phyloP scores from a whole-genome alignment of 1,140 invertebrate species.

The Apis laboriosa region DNA sequence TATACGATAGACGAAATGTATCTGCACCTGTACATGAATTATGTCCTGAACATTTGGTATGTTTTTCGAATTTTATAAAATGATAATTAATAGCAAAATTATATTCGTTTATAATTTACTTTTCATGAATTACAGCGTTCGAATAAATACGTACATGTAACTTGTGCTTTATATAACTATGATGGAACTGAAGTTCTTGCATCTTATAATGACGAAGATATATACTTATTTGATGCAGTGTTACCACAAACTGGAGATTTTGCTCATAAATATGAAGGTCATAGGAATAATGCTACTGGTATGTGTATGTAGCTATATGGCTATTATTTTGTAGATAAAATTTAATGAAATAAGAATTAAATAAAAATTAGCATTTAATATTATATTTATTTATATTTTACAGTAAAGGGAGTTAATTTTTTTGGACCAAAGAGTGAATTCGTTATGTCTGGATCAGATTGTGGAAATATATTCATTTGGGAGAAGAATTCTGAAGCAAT shows the following conservation, averaged over 20 bases:
- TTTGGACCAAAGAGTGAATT: constrained; percentile 95
- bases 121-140: constrained; percentile 34
- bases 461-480: constrained; percentile 97
- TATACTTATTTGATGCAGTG: constrained; percentile 93
- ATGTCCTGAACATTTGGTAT: constrained; percentile 83
- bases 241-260: constrained; percentile 82
- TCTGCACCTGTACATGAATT: constrained; percentile 79
- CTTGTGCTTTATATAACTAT: constrained; percentile 94
- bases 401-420: constrained; percentile 96
- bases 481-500: constrained; percentile 94
- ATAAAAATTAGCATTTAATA: constrained; percentile 4
- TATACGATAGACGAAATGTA: constrained; percentile 88
- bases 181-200: constrained; percentile 94
- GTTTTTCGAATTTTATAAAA: constrained; percentile 29
- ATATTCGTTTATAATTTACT: not conserved
- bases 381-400: constrained; percentile 50
- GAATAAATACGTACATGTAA: constrained; percentile 84
- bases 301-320: constrained; percentile 44
- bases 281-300: constrained; percentile 88
- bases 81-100: not conserved
- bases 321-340: not conserved
- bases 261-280: constrained; percentile 89
- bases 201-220: constrained; percentile 96
- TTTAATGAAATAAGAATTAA: not conserved
- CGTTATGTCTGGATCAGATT: constrained; percentile 96